These are phyloP conservation scores for Panurus biarmicus DNA, from an alignment of 2,113 vertebrate genomes.

Conservation along the genomic window DNA sequence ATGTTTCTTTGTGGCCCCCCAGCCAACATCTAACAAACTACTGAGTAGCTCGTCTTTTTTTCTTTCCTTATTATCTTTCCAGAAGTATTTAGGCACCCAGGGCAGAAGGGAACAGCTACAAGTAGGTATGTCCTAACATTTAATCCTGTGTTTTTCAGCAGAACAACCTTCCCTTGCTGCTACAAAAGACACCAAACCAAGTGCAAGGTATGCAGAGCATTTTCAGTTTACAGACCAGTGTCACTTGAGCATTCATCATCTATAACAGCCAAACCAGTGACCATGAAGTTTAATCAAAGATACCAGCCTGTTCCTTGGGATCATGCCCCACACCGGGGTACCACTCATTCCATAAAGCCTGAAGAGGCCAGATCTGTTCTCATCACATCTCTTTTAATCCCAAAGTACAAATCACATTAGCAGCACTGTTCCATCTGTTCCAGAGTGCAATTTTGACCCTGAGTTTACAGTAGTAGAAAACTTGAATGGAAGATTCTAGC, in stretches of 20 bases:
- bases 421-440: slow-evolving; percentile 23
- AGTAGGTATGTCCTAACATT: not conserved
- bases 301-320: not conserved
- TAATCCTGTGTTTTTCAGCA: not conserved
- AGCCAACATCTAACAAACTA: not conserved
- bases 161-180: not conserved
- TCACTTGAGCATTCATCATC: not conserved
- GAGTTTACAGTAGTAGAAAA: slow-evolving; percentile 59
- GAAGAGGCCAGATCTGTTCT: not conserved
- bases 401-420: slow-evolving; percentile 38
- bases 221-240: not conserved
- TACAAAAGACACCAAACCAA: not conserved
- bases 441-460: slow-evolving; percentile 46
- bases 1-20: not conserved
- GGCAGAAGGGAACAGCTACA: not conserved
- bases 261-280: not conserved
- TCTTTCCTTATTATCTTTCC: not conserved
- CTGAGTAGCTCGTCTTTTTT: not conserved
- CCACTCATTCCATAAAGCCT: not conserved
- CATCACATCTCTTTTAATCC: slow-evolving; percentile 10
- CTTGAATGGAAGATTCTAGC: slow-evolving; percentile 24
- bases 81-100: not conserved
- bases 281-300: not conserved
- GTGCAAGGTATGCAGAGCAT: not conserved
- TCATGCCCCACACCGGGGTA: not conserved